phyloP scores from a whole-genome alignment of 92 coral and sea anemone genomes.

The Palythoa grandis region DNA sequence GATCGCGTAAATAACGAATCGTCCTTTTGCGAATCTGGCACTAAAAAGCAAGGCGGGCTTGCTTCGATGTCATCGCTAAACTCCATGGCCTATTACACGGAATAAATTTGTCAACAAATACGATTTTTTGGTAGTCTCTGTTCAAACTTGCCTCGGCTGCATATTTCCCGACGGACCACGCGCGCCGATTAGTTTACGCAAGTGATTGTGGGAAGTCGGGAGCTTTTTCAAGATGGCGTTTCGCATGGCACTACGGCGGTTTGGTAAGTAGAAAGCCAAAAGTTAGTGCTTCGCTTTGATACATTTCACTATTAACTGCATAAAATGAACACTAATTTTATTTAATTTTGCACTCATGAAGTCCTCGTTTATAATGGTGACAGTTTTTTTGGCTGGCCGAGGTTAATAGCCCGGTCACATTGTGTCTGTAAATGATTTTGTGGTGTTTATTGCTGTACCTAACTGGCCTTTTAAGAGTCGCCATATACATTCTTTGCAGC shows the following conservation, averaged over 20 bases:
- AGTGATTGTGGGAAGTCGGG: conserved; percentile 11
- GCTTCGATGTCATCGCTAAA: conserved; percentile 70
- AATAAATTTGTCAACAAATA: neutral
- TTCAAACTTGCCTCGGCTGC: conserved; percentile 23
- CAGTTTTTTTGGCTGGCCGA: neutral
- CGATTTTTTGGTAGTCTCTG: conserved; percentile 9
- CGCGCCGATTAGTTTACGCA: conserved; percentile 22
- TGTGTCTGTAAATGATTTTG: neutral
- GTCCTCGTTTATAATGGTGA: neutral
- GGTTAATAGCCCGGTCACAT: neutral
- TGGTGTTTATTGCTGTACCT: neutral
- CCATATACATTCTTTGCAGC: neutral
- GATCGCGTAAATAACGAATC: conserved; percentile 55
- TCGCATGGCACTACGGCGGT: conserved; percentile 90
- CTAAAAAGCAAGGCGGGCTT: conserved; percentile 85
- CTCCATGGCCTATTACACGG: conserved; percentile 62
- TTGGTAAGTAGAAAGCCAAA: conserved; percentile 68
- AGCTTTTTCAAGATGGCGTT: conserved; percentile 96
- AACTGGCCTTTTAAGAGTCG: too few relatives aligned
- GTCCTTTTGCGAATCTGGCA: conserved; percentile 75
- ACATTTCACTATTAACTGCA: neutral
- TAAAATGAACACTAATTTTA: neutral
- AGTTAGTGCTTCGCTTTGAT: conserved; percentile 3
- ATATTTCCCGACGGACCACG: conserved; percentile 52
- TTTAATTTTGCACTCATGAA: neutral